Evolutionary conservation across 2,113 vertebrate genomes (phyloP).

Genomic region (Xiphophorus couchianus): DNA sequence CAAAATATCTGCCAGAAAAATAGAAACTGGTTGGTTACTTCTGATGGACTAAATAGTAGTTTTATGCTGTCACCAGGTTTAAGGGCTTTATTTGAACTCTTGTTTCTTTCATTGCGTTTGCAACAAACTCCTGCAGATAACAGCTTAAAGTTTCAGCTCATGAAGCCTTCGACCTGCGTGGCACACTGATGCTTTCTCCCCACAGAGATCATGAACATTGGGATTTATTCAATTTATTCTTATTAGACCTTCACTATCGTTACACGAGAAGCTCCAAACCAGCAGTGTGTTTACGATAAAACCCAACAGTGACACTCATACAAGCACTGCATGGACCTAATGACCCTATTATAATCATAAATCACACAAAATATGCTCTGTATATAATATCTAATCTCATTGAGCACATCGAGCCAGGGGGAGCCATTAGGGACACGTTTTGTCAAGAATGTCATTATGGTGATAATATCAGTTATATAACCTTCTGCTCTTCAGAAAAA

Average conservation of each 20-base stretch:
- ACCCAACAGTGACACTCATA: background rate
- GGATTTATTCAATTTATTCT: background rate
- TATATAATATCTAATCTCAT: background rate
- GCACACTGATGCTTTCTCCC: background rate
- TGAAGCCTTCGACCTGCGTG: background rate
- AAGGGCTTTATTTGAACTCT: background rate
- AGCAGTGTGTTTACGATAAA: background rate
- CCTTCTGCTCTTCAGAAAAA: background rate
- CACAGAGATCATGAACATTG: background rate
- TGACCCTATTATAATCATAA: background rate
- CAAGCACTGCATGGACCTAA: fast-evolving
- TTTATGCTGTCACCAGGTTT: background rate
- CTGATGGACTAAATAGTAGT: background rate
- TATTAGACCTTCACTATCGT: background rate
- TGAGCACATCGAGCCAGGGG: background rate
- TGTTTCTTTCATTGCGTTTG: background rate
- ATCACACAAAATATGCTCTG: background rate
- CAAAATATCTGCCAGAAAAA: background rate
- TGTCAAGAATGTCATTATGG: background rate
- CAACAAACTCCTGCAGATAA: background rate
- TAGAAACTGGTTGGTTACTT: background rate
- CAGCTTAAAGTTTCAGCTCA: background rate
- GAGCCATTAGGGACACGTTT: background rate
- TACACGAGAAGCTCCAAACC: background rate
- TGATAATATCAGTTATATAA: background rate